These are phyloP conservation scores for Drosophila eugracilis DNA, from an alignment of 1,140 invertebrate species.

Conservation along the genomic window DNA sequence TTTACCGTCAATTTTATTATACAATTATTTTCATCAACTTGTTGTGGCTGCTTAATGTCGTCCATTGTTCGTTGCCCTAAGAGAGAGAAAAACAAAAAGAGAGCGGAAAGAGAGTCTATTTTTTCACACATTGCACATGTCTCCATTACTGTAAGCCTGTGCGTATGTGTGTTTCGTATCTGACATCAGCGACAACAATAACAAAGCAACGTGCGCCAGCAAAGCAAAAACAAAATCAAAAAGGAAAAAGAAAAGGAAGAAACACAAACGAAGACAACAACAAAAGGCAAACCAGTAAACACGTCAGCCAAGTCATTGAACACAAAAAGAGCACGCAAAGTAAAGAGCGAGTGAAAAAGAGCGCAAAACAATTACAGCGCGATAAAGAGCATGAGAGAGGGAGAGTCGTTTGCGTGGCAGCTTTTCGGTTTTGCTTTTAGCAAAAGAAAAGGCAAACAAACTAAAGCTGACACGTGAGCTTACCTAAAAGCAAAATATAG, in stretches of 20 bases:
- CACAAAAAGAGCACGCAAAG: slow-evolving; percentile 10
- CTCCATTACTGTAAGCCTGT: slow-evolving; percentile 4
- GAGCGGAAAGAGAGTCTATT: slow-evolving; percentile 5
- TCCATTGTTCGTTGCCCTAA: slow-evolving; percentile 22
- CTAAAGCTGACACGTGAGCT: slow-evolving; percentile 44
- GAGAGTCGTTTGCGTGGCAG: slow-evolving; percentile 58
- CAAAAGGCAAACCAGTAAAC: slow-evolving; percentile 64
- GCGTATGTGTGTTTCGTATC: slow-evolving; percentile 43
- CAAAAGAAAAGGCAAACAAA: slow-evolving; percentile 43
- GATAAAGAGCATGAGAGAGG: slow-evolving; percentile 6
- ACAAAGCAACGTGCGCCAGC: slow-evolving; percentile 67
- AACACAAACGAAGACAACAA: slow-evolving; percentile 32
- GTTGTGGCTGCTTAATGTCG: slow-evolving; percentile 20
- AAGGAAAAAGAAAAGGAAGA: slow-evolving; percentile 29
- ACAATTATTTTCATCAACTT: slow-evolving; percentile 48
- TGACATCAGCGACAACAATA: slow-evolving; percentile 78
- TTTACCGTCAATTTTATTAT: slow-evolving; percentile 42
- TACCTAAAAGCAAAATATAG: slow-evolving; percentile 16
- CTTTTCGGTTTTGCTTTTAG: slow-evolving; percentile 46
- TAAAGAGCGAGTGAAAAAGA: slow-evolving; percentile 11
- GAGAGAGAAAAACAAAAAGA: slow-evolving; percentile 9
- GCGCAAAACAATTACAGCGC: slow-evolving; percentile 41
- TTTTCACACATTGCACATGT: slow-evolving; percentile 52
- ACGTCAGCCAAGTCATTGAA: slow-evolving; percentile 59
- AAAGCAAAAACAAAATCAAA: slow-evolving; percentile 42